Evolutionary conservation across 2,113 vertebrate species (phyloP).

Genomic region (Candoia aspera): DNA sequence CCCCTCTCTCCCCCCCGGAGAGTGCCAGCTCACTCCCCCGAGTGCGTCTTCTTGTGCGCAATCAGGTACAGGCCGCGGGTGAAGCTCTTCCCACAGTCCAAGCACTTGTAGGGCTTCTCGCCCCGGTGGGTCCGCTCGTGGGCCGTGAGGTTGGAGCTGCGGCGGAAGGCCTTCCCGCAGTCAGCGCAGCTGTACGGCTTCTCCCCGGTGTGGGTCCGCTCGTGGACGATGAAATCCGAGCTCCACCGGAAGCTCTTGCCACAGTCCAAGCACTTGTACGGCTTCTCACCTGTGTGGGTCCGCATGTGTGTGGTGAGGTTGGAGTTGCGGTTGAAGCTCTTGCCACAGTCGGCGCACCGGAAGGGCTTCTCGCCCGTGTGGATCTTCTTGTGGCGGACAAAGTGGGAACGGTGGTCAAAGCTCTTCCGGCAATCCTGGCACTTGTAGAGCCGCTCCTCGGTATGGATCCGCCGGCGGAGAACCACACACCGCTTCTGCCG

Average conservation of each 20-base stretch:
- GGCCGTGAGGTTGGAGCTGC: constrained; percentile 67
- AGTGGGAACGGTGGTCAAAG: constrained; percentile 54
- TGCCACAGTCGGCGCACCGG: constrained; percentile 23
- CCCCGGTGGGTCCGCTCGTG: constrained; percentile 67
- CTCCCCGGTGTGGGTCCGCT: constrained; percentile 50
- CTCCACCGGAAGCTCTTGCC: constrained; percentile 86
- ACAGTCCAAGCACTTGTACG: constrained; percentile 92
- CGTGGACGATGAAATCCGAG: constrained; percentile 69
- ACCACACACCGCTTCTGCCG: constrained; percentile 52
- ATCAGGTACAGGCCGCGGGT: constrained; percentile 66
- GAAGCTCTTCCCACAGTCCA: constrained; percentile 66
- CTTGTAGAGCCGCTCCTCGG: constrained; percentile 65
- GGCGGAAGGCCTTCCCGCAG: constrained; percentile 66
- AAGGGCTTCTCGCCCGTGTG: constrained; percentile 39
- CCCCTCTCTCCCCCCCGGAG: too few relatives aligned
- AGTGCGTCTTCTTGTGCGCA: constrained; percentile 64
- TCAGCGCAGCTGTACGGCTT: constrained; percentile 65
- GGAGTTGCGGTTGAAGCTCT: constrained; percentile 50
- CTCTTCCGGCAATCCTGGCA: constrained; percentile 66
- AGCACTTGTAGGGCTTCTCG: constrained; percentile 69
- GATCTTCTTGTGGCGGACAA: constrained; percentile 41
- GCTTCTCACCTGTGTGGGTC: constrained; percentile 81
- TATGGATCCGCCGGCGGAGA: constrained; percentile 54
- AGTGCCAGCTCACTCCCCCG: constrained; percentile 53
- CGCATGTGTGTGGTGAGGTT: constrained; percentile 64